Percentiles rank a stretch among this genome's conserved stretches.
Evolutionary conservation across 2,888 invertebrate genomes (phyloP).

Genomic region (Rhagonycha lutea): DNA sequence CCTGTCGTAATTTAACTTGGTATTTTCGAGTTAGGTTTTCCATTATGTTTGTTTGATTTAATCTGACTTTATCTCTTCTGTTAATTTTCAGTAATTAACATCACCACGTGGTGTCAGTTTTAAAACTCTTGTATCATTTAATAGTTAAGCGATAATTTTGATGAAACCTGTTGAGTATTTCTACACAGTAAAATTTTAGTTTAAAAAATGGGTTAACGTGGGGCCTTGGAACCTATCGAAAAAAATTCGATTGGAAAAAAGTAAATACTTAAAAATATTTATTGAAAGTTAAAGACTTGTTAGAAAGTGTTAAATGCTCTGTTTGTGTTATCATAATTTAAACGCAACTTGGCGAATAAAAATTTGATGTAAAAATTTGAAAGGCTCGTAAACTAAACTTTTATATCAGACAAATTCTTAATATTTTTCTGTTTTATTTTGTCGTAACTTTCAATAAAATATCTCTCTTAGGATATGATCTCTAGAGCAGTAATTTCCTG

Average conservation of each 20-base stretch:
- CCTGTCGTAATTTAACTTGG: background rate
- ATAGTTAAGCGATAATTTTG: background rate
- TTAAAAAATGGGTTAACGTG: background rate
- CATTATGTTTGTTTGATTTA: background rate
- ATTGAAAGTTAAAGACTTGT: background rate
- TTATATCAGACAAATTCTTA: constrained; percentile 21
- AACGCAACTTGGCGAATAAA: background rate
- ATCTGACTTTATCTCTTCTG: background rate
- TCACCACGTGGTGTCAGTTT: background rate
- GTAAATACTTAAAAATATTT: background rate
- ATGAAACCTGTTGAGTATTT: background rate
- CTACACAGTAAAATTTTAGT: background rate
- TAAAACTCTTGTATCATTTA: background rate
- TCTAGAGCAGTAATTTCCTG: constrained; percentile 11
- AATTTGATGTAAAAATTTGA: constrained; percentile 1
- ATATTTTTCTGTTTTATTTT: constrained; percentile 20
- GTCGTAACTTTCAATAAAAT: constrained; percentile 13
- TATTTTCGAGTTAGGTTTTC: background rate
- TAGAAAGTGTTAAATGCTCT: background rate
- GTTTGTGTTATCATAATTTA: background rate
- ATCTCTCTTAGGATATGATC: constrained; percentile 20
- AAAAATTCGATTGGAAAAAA: background rate
- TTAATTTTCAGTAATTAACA: background rate
- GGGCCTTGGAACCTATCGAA: background rate
- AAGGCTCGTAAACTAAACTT: constrained; percentile 22